phyloP scores from a whole-genome alignment of 2,113 vertebrate species.

The Zosterops pallidus region DNA sequence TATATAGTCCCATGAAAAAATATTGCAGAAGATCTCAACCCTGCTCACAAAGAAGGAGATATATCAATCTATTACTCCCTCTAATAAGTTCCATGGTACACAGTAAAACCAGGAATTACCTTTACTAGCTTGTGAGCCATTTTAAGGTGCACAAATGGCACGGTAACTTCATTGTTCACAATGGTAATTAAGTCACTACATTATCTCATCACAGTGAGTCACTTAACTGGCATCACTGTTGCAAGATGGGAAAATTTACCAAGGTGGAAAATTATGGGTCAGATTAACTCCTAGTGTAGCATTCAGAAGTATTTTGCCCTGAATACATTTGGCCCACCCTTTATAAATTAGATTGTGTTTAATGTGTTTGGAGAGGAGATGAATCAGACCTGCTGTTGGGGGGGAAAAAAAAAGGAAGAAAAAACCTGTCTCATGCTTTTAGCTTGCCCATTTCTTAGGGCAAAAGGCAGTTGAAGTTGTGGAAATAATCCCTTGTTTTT shows the following conservation, averaged over 20 bases:
- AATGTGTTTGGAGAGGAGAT: conserved; percentile 46
- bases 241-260: conserved; percentile 69
- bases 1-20: background rate
- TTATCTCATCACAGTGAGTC: conserved; percentile 68
- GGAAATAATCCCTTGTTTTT: conserved; percentile 62
- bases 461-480: conserved; percentile 54
- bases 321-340: conserved; percentile 64
- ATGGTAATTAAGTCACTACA: conserved; percentile 63
- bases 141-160: conserved; percentile 50
- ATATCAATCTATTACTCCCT: conserved; percentile 7
- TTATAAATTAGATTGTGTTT: conserved; percentile 58
- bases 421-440: conserved; percentile 49
- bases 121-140: conserved; percentile 16
- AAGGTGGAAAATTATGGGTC: conserved; percentile 66
- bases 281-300: conserved; percentile 64
- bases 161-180: conserved; percentile 62
- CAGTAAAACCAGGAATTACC: conserved; percentile 24
- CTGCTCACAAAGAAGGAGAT: background rate
- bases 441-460: conserved; percentile 57
- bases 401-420: background rate
- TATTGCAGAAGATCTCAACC: background rate
- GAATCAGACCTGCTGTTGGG: conserved; percentile 35
- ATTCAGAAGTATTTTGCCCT: conserved; percentile 64
- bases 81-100: background rate
- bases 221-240: conserved; percentile 63